A percentile compares a stretch with the other conserved stretches of the same genome.
These are phyloP conservation scores for Muscicapa adusta DNA, from an alignment of 2,113 vertebrate species.

Conservation along the genomic window DNA sequence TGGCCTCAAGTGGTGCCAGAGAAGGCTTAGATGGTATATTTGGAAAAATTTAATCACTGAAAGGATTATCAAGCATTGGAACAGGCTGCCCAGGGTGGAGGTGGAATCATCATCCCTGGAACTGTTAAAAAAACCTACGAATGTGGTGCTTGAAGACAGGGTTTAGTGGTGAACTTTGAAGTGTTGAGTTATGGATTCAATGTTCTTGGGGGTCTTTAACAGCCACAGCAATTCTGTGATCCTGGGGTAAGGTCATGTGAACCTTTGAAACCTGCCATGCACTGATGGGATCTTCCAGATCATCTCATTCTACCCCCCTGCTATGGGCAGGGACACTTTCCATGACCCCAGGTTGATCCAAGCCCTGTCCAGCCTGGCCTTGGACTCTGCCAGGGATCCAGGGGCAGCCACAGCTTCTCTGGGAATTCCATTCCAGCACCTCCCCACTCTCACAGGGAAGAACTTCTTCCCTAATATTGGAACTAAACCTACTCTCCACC, in stretches of 20 bases:
- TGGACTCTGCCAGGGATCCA: rapidly evolving
- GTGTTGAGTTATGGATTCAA: rapidly evolving
- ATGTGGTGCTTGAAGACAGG: too few relatives aligned
- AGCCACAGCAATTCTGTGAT: rapidly evolving
- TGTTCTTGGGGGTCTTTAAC: background rate
- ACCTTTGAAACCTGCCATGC: background rate
- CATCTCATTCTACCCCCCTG: background rate
- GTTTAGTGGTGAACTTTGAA: background rate
- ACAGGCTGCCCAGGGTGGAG: background rate
- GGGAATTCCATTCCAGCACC: rapidly evolving
- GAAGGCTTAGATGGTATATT: background rate
- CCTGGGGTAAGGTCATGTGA: background rate
- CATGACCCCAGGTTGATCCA: background rate
- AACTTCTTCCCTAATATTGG: background rate
- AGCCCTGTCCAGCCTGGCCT: rapidly evolving
- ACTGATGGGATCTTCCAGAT: background rate
- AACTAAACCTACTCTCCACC: background rate
- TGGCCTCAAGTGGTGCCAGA: background rate
- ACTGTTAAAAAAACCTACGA: rapidly evolving
- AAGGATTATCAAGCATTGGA: background rate
- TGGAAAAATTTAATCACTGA: background rate
- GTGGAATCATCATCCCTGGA: background rate
- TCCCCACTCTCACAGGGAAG: rapidly evolving
- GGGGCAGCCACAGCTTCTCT: background rate
- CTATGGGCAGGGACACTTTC: background rate